phyloP scores from a whole-genome alignment of 2,113 vertebrate genomes.

The Limanda limanda region DNA sequence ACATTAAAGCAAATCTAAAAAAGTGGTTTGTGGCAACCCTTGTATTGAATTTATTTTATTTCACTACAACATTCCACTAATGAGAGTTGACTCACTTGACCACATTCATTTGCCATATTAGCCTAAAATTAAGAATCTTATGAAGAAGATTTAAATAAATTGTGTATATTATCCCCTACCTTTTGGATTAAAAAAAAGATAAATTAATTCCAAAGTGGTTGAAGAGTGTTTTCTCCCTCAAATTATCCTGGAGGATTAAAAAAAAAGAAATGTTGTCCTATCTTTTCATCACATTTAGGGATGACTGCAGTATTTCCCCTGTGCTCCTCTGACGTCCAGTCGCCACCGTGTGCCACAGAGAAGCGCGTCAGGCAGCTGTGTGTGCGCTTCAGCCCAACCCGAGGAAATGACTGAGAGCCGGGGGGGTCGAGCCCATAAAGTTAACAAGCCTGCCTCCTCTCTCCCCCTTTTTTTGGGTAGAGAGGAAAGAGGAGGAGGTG shows the following conservation, averaged over 20 bases:
- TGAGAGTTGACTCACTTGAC: neutral
- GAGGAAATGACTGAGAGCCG: conserved; percentile 64
- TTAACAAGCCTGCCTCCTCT: conserved; percentile 71
- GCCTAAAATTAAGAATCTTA: no score
- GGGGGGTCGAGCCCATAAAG: conserved; percentile 70
- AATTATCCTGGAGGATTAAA: conserved; percentile 52
- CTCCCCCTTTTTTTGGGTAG: conserved; percentile 37
- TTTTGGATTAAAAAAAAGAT: conserved; percentile 46
- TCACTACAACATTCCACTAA: neutral
- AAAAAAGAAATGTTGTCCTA: conserved; percentile 23
- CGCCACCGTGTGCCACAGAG: conserved; percentile 38
- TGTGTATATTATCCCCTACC: conserved; percentile 58
- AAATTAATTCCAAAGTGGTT: conserved; percentile 58
- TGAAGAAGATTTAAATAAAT: neutral
- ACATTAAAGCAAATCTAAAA: no score
- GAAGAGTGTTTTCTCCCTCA: conserved; percentile 33
- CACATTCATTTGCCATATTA: neutral
- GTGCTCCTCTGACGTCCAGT: conserved; percentile 59
- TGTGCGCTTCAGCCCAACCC: conserved; percentile 43
- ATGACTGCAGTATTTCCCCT: conserved; percentile 45
- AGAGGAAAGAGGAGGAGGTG: neutral
- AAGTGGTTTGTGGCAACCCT: no score
- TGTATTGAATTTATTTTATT: no score
- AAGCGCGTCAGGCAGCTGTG: conserved; percentile 50
- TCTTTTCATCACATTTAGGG: conserved; percentile 70